phyloP scores from a whole-genome alignment of 2,113 vertebrate genomes.

The Paradoxurus hermaphroditus region DNA sequence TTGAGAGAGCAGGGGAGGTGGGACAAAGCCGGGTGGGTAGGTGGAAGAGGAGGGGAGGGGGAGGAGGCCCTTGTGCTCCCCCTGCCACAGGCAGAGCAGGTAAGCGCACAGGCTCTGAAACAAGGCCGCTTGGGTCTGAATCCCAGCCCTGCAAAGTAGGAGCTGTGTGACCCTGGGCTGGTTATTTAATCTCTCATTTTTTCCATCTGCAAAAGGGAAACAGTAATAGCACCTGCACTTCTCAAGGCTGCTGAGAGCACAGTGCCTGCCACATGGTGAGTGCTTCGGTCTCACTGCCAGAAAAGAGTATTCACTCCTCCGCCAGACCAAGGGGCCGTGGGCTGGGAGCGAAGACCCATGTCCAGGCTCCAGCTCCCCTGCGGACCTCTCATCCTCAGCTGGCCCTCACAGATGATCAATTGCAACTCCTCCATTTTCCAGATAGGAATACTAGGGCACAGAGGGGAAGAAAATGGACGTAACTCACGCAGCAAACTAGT shows the following conservation, averaged over 20 bases:
- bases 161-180: background rate
- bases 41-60: accelerated
- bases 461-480: background rate
- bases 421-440: background rate
- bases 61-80: accelerated
- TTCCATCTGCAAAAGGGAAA: background rate
- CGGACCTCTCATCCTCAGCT: background rate
- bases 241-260: background rate
- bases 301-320: background rate
- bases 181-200: background rate
- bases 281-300: background rate
- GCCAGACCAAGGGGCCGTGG: background rate
- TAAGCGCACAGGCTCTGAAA: background rate
- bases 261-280: background rate
- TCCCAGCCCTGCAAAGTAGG: background rate
- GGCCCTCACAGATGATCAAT: background rate
- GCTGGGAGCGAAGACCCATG: background rate
- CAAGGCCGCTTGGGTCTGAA: background rate
- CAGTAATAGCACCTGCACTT: background rate
- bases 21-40: background rate
- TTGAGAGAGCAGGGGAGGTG: background rate
- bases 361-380: background rate
- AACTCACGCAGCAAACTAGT: background rate
- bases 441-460: background rate
- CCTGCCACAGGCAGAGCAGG: background rate